Percentiles rank a stretch among this genome's conserved stretches.
These are phyloP conservation scores for Aspidiotus destructor DNA, from an alignment of 2,888 invertebrate genomes.

Conservation along the genomic window DNA sequence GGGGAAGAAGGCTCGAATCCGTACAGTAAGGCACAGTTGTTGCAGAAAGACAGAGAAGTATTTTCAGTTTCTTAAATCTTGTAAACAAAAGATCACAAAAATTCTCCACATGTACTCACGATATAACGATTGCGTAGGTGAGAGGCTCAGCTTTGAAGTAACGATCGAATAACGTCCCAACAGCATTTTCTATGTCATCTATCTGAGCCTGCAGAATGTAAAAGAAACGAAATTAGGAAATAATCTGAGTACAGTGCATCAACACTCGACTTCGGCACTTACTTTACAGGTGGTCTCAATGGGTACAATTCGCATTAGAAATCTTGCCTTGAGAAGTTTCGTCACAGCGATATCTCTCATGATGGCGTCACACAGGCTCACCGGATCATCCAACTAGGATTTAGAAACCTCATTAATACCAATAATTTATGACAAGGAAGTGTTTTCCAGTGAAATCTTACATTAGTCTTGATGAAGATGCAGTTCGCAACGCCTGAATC, in stretches of 20 bases:
- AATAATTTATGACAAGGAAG: constrained; percentile 7
- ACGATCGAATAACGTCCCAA: constrained; percentile 58
- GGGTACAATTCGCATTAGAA: constrained; percentile 69
- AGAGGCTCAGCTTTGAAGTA: constrained; percentile 59
- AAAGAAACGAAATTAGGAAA: not conserved
- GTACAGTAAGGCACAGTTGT: no score
- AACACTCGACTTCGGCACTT: constrained; percentile 26
- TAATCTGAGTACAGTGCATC: not conserved
- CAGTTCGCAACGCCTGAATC: constrained; percentile 75
- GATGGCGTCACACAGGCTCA: constrained; percentile 58
- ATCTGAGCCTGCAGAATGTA: constrained; percentile 50
- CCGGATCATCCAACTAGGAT: constrained; percentile 56
- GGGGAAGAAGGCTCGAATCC: no score
- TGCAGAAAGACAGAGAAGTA: no score
- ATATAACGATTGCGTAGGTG: constrained; percentile 66
- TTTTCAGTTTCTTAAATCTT: no score
- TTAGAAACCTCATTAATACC: constrained; percentile 8
- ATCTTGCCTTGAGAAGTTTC: constrained; percentile 61
- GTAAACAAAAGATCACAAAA: no score
- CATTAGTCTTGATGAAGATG: constrained; percentile 71
- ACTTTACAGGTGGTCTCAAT: constrained; percentile 66
- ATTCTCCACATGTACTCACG: constrained; percentile 42
- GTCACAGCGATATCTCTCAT: constrained; percentile 60
- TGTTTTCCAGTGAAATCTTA: constrained; percentile 36
- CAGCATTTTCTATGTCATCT: constrained; percentile 61